Percentiles rank a stretch among this genome's conserved stretches.
These are phyloP conservation scores for Acrocyrtus sp. DNA, from an alignment of 2,888 invertebrate genomes.

Conservation along the genomic window DNA sequence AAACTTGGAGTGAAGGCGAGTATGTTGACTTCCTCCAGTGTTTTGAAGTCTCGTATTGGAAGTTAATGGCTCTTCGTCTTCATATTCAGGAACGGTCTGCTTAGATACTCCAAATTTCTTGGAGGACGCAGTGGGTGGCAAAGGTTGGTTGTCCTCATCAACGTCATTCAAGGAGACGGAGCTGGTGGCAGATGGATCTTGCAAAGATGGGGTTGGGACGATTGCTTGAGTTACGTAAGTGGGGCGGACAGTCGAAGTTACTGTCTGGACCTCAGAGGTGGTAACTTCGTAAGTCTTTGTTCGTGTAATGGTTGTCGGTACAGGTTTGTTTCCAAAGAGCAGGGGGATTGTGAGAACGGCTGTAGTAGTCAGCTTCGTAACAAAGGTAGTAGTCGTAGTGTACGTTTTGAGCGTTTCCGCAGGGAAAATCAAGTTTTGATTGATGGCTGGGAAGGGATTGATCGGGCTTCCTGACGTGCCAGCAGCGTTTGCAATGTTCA, in stretches of 20 bases:
- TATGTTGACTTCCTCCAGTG: background rate
- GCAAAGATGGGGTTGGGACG: slow-evolving; percentile 29
- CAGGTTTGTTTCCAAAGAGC: slow-evolving; percentile 60
- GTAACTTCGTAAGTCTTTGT: slow-evolving; percentile 58
- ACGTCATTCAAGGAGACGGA: slow-evolving; percentile 32
- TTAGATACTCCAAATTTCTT: slow-evolving; percentile 25
- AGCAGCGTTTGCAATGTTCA: slow-evolving; percentile 22
- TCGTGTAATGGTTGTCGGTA: slow-evolving; percentile 50
- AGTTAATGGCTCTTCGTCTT: slow-evolving; percentile 25
- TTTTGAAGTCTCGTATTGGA: background rate
- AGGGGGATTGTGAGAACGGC: slow-evolving; percentile 60
- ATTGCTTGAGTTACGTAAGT: slow-evolving; percentile 38
- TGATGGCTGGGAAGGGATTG: slow-evolving; percentile 53
- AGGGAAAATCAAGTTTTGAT: slow-evolving; percentile 57
- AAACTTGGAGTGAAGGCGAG: slow-evolving; percentile 27
- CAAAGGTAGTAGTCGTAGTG: slow-evolving; percentile 58
- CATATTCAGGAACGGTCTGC: slow-evolving; percentile 30
- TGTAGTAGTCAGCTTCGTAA: slow-evolving; percentile 59
- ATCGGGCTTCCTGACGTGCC: slow-evolving; percentile 33
- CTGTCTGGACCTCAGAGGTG: slow-evolving; percentile 51
- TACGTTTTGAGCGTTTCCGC: slow-evolving; percentile 56
- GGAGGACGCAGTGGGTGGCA: slow-evolving; percentile 28
- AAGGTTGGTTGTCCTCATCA: slow-evolving; percentile 29
- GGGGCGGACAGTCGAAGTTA: slow-evolving; percentile 49
- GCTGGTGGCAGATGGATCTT: slow-evolving; percentile 13